Percentiles rank a stretch among this genome's conserved stretches.
Evolutionary conservation across 2,888 invertebrate species (phyloP).

Genomic region (Kuschelorhynchus macadamiae): DNA sequence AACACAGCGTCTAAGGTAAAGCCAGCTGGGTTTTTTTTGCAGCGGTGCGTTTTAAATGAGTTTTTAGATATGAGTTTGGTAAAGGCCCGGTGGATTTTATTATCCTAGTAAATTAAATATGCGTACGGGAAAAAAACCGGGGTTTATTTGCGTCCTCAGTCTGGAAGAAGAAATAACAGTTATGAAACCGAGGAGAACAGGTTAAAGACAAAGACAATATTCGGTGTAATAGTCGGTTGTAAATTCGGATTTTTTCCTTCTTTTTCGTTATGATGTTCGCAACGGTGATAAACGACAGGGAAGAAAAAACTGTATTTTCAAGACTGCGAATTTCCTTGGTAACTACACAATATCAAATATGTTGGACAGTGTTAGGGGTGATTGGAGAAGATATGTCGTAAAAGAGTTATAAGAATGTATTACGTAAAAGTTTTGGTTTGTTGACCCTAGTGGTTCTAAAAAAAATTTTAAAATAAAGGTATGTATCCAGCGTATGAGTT

Average conservation of each 20-base stretch:
- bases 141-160: constrained; percentile 40
- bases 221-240: constrained; percentile 35
- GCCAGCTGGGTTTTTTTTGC: constrained; percentile 25
- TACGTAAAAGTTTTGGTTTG: too few species aligned
- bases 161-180: constrained; percentile 42
- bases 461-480: too few species aligned
- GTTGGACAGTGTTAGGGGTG: too few species aligned
- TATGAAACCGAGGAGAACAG: constrained; percentile 40
- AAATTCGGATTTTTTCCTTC: constrained; percentile 39
- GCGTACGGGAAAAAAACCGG: constrained; percentile 34
- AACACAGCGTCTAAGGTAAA: constrained; percentile 11
- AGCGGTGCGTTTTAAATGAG: constrained; percentile 40
- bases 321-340: too few species aligned
- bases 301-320: too few species aligned
- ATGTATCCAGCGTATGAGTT: too few species aligned
- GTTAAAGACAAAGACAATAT: constrained; percentile 41
- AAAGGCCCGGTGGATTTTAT: constrained; percentile 36
- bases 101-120: constrained; percentile 44
- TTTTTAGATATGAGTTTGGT: constrained; percentile 33
- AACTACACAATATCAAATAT: too few species aligned
- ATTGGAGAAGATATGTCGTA: too few species aligned
- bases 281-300: too few species aligned
- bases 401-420: too few species aligned
- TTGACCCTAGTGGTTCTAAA: too few species aligned
- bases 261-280: constrained; percentile 22